phyloP scores from a whole-genome alignment of 2,888 invertebrate genomes.

The Rhopalosiphum nymphaeae region DNA sequence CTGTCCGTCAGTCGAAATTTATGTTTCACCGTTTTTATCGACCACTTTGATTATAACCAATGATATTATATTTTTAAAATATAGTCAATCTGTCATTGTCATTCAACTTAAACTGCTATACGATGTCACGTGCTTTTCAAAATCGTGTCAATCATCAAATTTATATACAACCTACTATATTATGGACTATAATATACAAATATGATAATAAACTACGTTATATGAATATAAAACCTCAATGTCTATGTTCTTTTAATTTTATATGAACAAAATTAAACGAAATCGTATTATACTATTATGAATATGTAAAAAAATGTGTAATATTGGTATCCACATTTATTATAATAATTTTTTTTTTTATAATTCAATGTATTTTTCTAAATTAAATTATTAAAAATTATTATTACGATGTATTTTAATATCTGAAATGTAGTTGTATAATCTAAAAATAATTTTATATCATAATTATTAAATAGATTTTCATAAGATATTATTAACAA shows the following conservation, averaged over 20 bases:
- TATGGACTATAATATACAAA: neutral
- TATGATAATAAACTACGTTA: neutral
- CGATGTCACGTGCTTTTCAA: neutral
- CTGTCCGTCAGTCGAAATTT: slow-evolving; percentile 22
- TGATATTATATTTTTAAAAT: slow-evolving; percentile 23
- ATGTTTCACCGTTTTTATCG: slow-evolving; percentile 21
- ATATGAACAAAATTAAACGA: neutral
- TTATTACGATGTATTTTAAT: neutral
- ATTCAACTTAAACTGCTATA: neutral
- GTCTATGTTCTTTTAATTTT: neutral
- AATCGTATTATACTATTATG: neutral
- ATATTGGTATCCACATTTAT: too few species aligned
- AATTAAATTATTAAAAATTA: neutral
- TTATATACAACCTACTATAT: neutral
- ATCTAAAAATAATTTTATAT: neutral
- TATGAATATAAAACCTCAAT: neutral
- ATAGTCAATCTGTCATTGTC: slow-evolving; percentile 32
- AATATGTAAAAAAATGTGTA: too few species aligned
- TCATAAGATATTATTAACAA: neutral
- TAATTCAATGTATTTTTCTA: neutral
- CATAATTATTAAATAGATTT: neutral
- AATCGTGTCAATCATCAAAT: neutral
- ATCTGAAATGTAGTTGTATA: neutral
- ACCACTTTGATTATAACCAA: neutral
- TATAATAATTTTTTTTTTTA: neutral